Conservation (phyloP, 2,888 invertebrate genomes). For the Cartodere bifasciata region DNA sequence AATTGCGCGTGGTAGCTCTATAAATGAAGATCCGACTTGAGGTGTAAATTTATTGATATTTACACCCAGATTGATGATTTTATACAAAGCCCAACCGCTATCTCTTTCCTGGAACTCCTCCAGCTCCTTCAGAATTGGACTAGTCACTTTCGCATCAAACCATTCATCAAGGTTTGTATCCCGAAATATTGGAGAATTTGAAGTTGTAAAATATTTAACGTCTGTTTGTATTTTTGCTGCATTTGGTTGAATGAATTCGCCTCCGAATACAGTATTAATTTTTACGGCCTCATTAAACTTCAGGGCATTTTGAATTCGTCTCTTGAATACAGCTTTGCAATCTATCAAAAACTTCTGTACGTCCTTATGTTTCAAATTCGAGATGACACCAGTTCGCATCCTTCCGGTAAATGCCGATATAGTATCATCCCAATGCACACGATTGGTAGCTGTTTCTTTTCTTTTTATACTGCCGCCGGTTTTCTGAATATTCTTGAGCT, state of each 20-base stretch:
- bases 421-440: slow-evolving; percentile 10
- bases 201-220: slow-evolving; percentile 18
- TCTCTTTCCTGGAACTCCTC: slow-evolving; percentile 19
- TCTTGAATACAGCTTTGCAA: slow-evolving; percentile 8
- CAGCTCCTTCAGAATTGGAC: slow-evolving; percentile 14
- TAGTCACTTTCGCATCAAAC: slow-evolving; percentile 14
- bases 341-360: slow-evolving; percentile 1
- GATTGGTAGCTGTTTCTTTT: slow-evolving; percentile 1
- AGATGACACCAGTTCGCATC: slow-evolving; percentile 5
- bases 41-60: slow-evolving; percentile 19
- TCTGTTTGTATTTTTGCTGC: slow-evolving; percentile 14
- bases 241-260: slow-evolving; percentile 14
- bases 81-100: slow-evolving; percentile 13
- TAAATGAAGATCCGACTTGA: slow-evolving; percentile 16
- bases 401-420: slow-evolving; percentile 7
- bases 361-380: slow-evolving; percentile 8
- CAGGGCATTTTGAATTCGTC: slow-evolving; percentile 12
- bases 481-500: slow-evolving; percentile 3
- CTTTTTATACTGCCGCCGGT: not conserved
- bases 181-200: slow-evolving; percentile 15
- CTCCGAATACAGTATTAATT: slow-evolving; percentile 14
- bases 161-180: slow-evolving; percentile 15
- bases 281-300: slow-evolving; percentile 13
- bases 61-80: slow-evolving; percentile 15
- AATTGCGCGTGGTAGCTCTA: slow-evolving; percentile 17